Percentiles rank a stretch among this genome's conserved stretches.
phyloP scores from a whole-genome alignment of 2,113 vertebrate species.

The Catharus bicknelli region DNA sequence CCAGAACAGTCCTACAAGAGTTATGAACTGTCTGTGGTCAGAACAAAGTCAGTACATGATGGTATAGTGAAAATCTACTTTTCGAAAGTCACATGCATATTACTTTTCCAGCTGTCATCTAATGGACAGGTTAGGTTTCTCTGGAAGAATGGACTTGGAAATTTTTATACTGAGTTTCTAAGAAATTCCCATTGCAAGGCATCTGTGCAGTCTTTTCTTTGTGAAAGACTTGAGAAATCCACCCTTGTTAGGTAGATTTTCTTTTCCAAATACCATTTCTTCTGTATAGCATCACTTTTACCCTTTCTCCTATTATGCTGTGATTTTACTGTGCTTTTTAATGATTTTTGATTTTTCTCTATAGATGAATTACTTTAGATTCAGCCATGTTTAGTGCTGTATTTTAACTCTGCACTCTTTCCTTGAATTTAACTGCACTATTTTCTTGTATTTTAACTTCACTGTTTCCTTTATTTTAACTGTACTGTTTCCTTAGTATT shows the following conservation, averaged over 20 bases:
- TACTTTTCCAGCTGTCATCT: neutral
- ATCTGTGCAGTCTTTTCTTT: neutral
- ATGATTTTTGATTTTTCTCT: neutral
- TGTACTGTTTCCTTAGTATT: neutral
- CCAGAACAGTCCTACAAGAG: neutral
- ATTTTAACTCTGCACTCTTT: neutral
- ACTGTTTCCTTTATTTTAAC: neutral
- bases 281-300: neutral
- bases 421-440: neutral
- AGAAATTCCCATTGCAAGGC: accelerated
- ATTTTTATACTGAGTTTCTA: neutral
- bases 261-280: neutral
- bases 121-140: neutral
- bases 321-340: neutral
- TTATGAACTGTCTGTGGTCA: neutral
- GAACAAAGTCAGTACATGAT: neutral
- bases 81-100: accelerated
- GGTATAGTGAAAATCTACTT: neutral
- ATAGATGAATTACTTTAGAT: neutral
- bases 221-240: neutral
- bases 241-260: neutral
- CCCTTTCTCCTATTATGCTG: neutral
- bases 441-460: neutral
- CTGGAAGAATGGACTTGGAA: neutral
- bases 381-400: neutral